Evolutionary conservation across 1,140 invertebrate species (phyloP), one percentile per base, ranked within the genome.

Genomic region (Drosophila azteca): DNA sequence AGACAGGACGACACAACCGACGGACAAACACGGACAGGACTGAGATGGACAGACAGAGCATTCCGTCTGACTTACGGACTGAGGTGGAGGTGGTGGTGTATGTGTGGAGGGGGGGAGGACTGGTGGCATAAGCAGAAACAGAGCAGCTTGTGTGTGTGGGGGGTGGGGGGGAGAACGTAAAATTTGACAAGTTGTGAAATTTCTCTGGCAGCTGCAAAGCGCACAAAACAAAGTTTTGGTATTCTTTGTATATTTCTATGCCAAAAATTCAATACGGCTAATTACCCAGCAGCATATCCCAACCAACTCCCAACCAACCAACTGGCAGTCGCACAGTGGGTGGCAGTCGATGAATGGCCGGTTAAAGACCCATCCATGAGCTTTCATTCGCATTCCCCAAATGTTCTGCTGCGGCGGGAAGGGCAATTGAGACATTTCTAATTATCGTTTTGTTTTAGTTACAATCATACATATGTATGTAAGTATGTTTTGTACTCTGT

Each of bases 101-200:
- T 20, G 17, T 20, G 17, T 20, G 17, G 17, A 20, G 17, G 17
- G 17, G 17, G 17, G 17, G 17, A 20, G 17, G 17, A 1, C 17
- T 20, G 17, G 17, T 20, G 1, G 17, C 17, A 20, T 1, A 20
- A 20, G 29, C 2, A 29, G 29, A 29, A 8, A 6, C 29, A 7
- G 29, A 43, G n/a, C 35, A 22, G 53, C 15, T 24, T 20, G 29
- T 49, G 41, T 35, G 24, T 68, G 24, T 68, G 74, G 59, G 70
- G 70, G 58, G 41, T 35, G 24, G 74, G 24, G 74, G 74, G 59
- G 70, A 74, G 58, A 87, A 78, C 65, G 70, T 70, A 75, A 87
- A 87, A 85, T 88, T 88, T 85, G 82, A 85, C 82, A 85, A 85
- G 83, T 85, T 85, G 82, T 74, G 68, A 88, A 85, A 87, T 82